Base-by-base conservation (phyloP, 2,888 invertebrate genomes). In the Agrilus biguttatus region DNA sequence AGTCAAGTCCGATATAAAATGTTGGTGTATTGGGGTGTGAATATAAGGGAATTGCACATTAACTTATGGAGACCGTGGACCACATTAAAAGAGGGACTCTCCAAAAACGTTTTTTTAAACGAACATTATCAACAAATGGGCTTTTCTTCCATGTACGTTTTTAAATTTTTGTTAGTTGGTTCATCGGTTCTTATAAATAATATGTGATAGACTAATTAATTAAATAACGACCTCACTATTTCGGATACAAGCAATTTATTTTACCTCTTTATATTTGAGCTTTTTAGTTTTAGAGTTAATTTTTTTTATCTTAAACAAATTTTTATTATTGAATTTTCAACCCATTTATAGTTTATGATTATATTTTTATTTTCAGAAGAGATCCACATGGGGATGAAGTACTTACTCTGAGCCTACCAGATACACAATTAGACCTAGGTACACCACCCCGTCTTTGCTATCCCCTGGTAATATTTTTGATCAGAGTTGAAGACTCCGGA, bases 11-110 rank as follows among this genome's bases (percentile, higher is more conserved):
- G 77, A 45, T 85, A 83, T 63, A 77, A 78, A 61, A 68, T 81
- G 49, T 78, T 80, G 52, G 79, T 78, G 51, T 83, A 80, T 68
- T 85, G 84, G 84, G 84, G 83, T 5, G 83, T 83, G 38, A 82
- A 82, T 32, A 83, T 84, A 47, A 70, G 81, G 49, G 81, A 83
- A 59, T 70, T 85, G 45, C 84, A 84, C 60, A 71, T 78, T 54
- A 82, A 82, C 42, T 70, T 85, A 36, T 84, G 84, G 83, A 74
- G 79, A 42, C 79, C 83, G 1, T 78, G 78, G 77, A 68, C 69
- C 42, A 71, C 71, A 45, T 69, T 84, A 46, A 72, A 76, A 17
- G 77, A 79, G 44, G 78, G 80, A 40, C 76, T 78, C 45, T 58
- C 70, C 38, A 69, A 68, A 39, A 73, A 72, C n/a, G 69, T 68